Base-by-base conservation (phyloP, 2,888 invertebrate species). In the Thecocarcelia acutangulata region DNA sequence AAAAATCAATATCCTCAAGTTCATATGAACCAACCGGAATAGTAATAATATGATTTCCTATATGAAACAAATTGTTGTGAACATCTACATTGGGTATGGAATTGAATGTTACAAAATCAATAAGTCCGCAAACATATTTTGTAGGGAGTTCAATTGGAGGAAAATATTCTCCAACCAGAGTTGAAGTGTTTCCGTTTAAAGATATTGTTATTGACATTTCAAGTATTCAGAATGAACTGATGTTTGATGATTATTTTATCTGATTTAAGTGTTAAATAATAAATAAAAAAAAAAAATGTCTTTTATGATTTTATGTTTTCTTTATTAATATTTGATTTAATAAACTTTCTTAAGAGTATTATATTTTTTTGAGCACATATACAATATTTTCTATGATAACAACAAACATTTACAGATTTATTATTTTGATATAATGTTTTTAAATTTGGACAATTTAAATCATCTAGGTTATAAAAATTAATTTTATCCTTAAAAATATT, bases 11-110 rank as follows among this genome's bases (percentile, higher is more conserved):
- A 56, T 56, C 54, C 6, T 15, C 28, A 56, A 50, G 21, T 50
- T 19, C 50, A 42, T 42, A 42, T n/a, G 42, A 42, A 8, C 8
- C 42, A n/a, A 46, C 46, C 4, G 46, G 46, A 46, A 50, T 50
- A 21, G 19, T 21, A 11, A n/a, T n/a, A n/a, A 46, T 46, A 12
- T 52, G 24, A 52, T 24, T 52, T 21, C 21, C 24, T 21, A 52
- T 21, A 24, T 21, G 52, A 52, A 52, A 46, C 15, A 46, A 46
- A 46, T 46, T 46, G 46, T 52, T 52, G 21, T 52, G 21, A 21
- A 52, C 52, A 52, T 52, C 52, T 21, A 52, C 52, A 52, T 52
- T 24, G 24, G 52, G 52, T 52, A 21, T 21, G 21, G 52, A 52
- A 52, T 52, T 21, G 21, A 21, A 52, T 52, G 46, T 15, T 19